These are phyloP conservation scores for Dinothrombium tinctorium DNA, from an alignment of 1,140 invertebrate species.

Conservation along the genomic window DNA sequence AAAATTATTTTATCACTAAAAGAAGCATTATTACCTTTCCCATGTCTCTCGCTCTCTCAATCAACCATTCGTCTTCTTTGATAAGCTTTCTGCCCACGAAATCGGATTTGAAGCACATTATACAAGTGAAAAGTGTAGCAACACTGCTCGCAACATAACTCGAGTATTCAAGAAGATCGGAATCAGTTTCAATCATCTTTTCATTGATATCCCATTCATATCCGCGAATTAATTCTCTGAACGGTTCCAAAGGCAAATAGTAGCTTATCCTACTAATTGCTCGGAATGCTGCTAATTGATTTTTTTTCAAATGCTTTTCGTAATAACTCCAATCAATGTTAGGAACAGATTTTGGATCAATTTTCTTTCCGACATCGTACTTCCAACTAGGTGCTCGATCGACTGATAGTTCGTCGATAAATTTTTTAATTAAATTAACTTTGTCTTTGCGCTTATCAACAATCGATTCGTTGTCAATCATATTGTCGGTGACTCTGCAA, in stretches of 20 bases:
- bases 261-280: background rate
- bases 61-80: too few relatives aligned
- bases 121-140: background rate
- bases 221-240: background rate
- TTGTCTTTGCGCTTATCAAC: background rate
- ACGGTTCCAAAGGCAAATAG: constrained; percentile 1
- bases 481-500: background rate
- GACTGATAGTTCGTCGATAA: background rate
- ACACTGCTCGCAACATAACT: background rate
- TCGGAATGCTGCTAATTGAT: background rate
- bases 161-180: background rate
- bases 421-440: background rate
- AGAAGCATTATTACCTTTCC: too few relatives aligned
- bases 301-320: background rate
- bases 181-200: background rate
- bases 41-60: too few relatives aligned
- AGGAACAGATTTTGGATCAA: background rate
- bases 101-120: constrained; percentile 2
- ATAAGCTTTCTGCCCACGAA: too few relatives aligned
- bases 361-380: background rate
- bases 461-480: background rate
- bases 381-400: background rate
- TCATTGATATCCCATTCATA: background rate
- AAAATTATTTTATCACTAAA: too few relatives aligned
- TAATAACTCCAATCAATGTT: background rate